Evolutionary conservation across 2,797 vertebrate species (phyloP).

Genomic region (Glossophaga mutica): DNA sequence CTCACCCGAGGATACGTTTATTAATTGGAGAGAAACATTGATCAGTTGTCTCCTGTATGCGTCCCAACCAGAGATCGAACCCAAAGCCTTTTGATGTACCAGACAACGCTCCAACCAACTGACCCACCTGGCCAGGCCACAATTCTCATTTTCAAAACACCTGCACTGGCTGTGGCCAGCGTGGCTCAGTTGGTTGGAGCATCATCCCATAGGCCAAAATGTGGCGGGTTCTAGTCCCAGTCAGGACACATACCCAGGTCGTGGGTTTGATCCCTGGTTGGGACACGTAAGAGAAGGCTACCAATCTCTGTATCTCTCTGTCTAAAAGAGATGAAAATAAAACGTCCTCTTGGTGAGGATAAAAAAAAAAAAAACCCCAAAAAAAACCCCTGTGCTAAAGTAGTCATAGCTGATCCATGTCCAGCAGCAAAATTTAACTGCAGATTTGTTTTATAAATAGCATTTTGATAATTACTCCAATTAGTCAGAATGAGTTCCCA

Average conservation of each 20-base stretch:
- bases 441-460: neutral
- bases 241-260: neutral
- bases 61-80: neutral
- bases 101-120: neutral
- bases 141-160: neutral
- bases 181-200: neutral
- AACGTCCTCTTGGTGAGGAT: neutral
- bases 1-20: neutral
- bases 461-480: neutral
- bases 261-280: neutral
- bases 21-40: neutral
- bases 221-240: neutral
- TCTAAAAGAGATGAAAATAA: neutral
- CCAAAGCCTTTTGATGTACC: neutral
- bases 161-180: neutral
- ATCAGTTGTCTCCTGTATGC: neutral
- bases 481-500: neutral
- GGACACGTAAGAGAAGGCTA: neutral
- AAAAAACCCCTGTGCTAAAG: neutral
- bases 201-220: neutral
- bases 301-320: neutral
- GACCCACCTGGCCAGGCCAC: neutral
- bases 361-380: neutral
- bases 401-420: neutral
- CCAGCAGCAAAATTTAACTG: neutral